These are phyloP conservation scores for Chitala chitala DNA, from an alignment of 2,113 vertebrate species.

Conservation along the genomic window DNA sequence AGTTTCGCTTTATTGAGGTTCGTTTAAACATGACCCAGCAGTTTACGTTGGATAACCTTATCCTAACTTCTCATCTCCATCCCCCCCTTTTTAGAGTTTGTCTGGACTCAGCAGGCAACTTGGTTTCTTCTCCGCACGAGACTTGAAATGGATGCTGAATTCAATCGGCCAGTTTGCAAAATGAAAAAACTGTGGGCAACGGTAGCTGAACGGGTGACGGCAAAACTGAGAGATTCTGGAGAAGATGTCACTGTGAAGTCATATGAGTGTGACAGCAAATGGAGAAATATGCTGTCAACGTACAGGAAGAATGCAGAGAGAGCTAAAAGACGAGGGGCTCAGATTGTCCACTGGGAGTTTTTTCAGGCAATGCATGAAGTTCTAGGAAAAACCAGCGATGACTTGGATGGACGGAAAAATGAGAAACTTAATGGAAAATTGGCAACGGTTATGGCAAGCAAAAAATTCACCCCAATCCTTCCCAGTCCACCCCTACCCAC, in stretches of 20 bases:
- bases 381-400: constrained; percentile 58
- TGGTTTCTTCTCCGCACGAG: constrained; percentile 64
- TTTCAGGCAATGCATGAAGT: constrained; percentile 61
- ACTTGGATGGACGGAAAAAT: constrained; percentile 53
- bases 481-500: constrained; percentile 47
- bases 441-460: constrained; percentile 55
- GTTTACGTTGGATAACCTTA: not conserved
- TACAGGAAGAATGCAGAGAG: constrained; percentile 65
- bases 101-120: constrained; percentile 66
- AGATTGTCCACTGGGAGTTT: constrained; percentile 67
- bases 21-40: not conserved
- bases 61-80: not conserved
- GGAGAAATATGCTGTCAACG: constrained; percentile 67
- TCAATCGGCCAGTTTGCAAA: constrained; percentile 66
- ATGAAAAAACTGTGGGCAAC: constrained; percentile 68
- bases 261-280: constrained; percentile 68
- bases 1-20: not conserved
- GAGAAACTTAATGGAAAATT: constrained; percentile 51
- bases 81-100: constrained; percentile 51
- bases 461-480: constrained; percentile 61
- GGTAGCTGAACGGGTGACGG: constrained; percentile 59
- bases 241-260: constrained; percentile 50
- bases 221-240: constrained; percentile 49
- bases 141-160: constrained; percentile 62
- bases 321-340: constrained; percentile 49